Percentiles rank a stretch among this genome's conserved stretches.
These are phyloP conservation scores for Tachystola acroxantha DNA, from an alignment of 2,888 invertebrate species.

Conservation along the genomic window DNA sequence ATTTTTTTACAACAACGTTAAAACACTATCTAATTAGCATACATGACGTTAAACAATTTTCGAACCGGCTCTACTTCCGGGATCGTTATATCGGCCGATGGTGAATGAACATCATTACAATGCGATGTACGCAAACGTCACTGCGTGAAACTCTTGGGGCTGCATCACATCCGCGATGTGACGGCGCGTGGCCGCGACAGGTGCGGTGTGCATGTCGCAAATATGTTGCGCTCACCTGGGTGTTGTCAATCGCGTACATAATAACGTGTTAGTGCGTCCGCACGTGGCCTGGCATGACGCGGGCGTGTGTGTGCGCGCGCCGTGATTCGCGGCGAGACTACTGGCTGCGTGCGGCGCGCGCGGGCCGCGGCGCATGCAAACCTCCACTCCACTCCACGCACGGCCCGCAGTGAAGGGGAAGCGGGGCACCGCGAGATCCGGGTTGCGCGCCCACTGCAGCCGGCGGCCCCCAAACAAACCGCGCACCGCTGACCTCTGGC, in stretches of 20 bases:
- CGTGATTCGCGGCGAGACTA: conserved; percentile 65
- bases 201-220: conserved; percentile 36
- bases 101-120: conserved; percentile 66
- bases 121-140: conserved; percentile 41
- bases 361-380: conserved; percentile 20
- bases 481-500: conserved; percentile 54
- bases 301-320: conserved; percentile 49
- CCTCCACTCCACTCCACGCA: conserved; percentile 43
- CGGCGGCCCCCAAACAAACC: conserved; percentile 62
- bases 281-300: conserved; percentile 53
- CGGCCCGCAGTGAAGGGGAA: conserved; percentile 71
- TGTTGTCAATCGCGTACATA: conserved; percentile 73
- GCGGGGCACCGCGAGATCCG: conserved; percentile 73
- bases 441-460: conserved; percentile 73
- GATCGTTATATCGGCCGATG: conserved; percentile 61
- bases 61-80: conserved; percentile 74
- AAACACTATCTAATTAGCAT: conserved; percentile 66
- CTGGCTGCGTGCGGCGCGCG: conserved; percentile 27
- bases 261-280: conserved; percentile 54
- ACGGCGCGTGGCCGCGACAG: conserved; percentile 20
- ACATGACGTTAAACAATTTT: conserved; percentile 55
- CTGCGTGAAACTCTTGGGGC: conserved; percentile 33
- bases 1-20: conserved; percentile 37
- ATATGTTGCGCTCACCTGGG: conserved; percentile 58
- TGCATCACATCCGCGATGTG: conserved; percentile 30